These are phyloP conservation scores for Sitta carolinensis DNA, from an alignment of 2,797 vertebrate species.

Conservation along the genomic window DNA sequence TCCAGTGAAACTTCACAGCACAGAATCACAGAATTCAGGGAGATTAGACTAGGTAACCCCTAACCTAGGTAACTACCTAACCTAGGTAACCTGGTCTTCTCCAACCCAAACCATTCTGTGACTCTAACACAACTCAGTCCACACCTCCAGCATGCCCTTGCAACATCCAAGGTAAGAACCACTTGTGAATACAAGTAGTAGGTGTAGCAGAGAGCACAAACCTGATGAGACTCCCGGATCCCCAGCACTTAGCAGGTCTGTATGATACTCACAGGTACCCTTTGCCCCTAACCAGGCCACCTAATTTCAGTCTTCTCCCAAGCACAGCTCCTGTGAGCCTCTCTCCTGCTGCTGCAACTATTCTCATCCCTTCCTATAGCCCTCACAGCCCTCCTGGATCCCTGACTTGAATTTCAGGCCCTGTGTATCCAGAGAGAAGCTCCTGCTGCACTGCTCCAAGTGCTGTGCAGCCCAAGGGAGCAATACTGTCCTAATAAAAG, in stretches of 20 bases:
- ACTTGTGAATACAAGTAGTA: neutral
- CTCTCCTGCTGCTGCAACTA: neutral
- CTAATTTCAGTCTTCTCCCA: neutral
- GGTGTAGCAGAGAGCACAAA: neutral
- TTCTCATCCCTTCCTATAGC: neutral
- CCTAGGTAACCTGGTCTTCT: neutral
- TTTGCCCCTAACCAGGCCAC: neutral
- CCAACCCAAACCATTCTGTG: neutral
- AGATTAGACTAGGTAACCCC: neutral
- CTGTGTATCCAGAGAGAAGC: neutral
- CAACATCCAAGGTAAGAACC: neutral
- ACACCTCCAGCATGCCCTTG: accelerated
- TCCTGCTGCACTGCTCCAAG: neutral
- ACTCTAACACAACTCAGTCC: neutral
- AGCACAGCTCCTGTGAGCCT: accelerated
- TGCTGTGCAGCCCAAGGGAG: accelerated
- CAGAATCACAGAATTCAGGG: neutral
- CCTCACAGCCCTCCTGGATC: neutral
- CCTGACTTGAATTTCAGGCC: neutral
- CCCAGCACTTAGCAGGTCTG: accelerated
- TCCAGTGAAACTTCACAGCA: neutral
- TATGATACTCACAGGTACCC: neutral
- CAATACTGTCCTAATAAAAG: neutral
- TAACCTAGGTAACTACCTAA: too few species aligned
- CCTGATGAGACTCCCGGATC: neutral